These are phyloP conservation scores for Craseonycteris thonglongyai DNA, from an alignment of 2,113 vertebrate species.

Conservation along the genomic window DNA sequence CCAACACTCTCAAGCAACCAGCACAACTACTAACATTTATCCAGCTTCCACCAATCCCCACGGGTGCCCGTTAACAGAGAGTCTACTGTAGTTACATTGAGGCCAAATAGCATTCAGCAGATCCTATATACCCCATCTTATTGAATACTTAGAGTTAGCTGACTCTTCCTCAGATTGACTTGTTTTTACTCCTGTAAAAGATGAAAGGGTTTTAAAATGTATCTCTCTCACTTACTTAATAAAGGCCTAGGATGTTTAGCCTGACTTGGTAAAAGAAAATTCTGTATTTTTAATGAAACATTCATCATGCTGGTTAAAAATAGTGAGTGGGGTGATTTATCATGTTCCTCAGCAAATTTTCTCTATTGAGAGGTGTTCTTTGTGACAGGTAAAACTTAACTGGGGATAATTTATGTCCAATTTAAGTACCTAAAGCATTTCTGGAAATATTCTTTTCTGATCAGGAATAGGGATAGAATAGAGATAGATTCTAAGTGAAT, in stretches of 20 bases:
- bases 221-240: conserved; percentile 1
- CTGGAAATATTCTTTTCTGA: background rate
- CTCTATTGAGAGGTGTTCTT: background rate
- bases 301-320: background rate
- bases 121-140: background rate
- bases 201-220: background rate
- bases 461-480: background rate
- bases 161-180: background rate
- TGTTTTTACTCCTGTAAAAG: background rate
- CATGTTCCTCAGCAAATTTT: background rate
- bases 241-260: background rate
- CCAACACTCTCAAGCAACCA: too few relatives aligned
- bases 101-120: background rate
- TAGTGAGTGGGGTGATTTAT: background rate
- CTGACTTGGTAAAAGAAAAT: background rate
- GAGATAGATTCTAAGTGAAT: background rate
- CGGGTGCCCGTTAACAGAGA: too few relatives aligned
- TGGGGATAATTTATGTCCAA: background rate
- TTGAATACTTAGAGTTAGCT: background rate
- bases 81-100: background rate
- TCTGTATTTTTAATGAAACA: conserved; percentile 19
- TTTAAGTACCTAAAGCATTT: background rate
- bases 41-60: too few relatives aligned
- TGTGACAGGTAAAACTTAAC: background rate
- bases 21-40: too few relatives aligned